Conservation (phyloP, 2,888 invertebrate species). For the Pristionchus japonicus region DNA sequence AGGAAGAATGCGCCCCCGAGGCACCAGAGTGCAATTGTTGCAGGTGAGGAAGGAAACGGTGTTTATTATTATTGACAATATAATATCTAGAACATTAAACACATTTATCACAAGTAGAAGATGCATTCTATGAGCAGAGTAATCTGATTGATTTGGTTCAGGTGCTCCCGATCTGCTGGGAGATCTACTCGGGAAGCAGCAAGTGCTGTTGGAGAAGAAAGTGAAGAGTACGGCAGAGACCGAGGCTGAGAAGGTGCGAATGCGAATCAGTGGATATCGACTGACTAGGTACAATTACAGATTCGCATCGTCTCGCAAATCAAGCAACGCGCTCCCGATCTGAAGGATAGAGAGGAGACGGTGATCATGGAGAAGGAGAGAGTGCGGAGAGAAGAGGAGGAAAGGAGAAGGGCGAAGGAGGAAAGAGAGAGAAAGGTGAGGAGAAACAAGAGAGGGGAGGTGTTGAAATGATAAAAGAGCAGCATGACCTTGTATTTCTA, state of each 20-base stretch:
- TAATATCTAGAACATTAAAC: no score
- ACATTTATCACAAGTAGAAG: no score
- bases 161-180: conserved; percentile 10
- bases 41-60: background rate
- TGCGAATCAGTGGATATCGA: no score
- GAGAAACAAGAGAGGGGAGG: no score
- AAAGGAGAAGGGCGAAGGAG: background rate
- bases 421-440: conserved; percentile 35
- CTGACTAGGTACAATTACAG: conserved; percentile 33
- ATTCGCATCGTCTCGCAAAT: conserved; percentile 2
- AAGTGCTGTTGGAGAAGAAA: conserved; percentile 21
- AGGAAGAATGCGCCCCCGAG: conserved; percentile 18
- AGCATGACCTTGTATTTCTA: no score
- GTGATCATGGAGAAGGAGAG: conserved; percentile 15
- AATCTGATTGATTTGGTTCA: background rate
- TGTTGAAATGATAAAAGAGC: no score
- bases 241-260: conserved; percentile 35
- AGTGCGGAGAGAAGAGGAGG: conserved; percentile 5
- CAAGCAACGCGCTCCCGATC: conserved; percentile 26
- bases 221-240: background rate
- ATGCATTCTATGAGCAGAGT: no score
- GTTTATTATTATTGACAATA: no score
- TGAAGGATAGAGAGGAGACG: background rate
- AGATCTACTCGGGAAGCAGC: conserved; percentile 16
- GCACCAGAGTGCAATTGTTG: background rate